Evolutionary conservation across 2,113 vertebrate genomes (phyloP).

Genomic region (Scytalopus superciliaris): DNA sequence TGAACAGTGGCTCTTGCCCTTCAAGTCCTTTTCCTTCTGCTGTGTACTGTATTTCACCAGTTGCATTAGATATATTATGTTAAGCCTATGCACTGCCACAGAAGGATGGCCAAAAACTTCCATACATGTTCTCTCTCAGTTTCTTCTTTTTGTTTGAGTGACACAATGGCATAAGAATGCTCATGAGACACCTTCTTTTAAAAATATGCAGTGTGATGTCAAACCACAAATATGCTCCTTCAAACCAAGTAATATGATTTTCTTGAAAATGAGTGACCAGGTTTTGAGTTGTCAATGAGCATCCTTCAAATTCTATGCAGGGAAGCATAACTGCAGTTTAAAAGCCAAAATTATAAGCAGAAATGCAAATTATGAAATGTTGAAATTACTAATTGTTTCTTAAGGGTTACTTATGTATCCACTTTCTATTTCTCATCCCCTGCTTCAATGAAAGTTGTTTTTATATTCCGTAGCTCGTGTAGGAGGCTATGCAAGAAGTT

Average conservation of each 20-base stretch:
- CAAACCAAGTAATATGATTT: background rate
- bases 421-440: background rate
- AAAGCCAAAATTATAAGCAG: background rate
- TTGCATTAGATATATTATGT: background rate
- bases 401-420: background rate
- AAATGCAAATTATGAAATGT: background rate
- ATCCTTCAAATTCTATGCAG: background rate
- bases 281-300: background rate
- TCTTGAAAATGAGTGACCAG: background rate
- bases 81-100: background rate
- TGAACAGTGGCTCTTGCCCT: background rate
- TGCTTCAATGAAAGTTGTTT: background rate
- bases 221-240: background rate
- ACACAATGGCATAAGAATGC: background rate
- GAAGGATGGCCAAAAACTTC: background rate
- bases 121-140: background rate
- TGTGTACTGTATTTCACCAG: rapidly evolving
- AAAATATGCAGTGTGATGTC: background rate
- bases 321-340: background rate
- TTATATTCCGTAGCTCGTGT: background rate
- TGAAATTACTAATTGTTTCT: background rate
- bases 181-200: background rate
- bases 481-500: background rate
- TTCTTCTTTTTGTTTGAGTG: background rate
- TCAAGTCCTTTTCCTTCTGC: background rate